Evolutionary conservation across 2,797 vertebrate genomes (phyloP).

Genomic region (Sebastes kiyomatsui): DNA sequence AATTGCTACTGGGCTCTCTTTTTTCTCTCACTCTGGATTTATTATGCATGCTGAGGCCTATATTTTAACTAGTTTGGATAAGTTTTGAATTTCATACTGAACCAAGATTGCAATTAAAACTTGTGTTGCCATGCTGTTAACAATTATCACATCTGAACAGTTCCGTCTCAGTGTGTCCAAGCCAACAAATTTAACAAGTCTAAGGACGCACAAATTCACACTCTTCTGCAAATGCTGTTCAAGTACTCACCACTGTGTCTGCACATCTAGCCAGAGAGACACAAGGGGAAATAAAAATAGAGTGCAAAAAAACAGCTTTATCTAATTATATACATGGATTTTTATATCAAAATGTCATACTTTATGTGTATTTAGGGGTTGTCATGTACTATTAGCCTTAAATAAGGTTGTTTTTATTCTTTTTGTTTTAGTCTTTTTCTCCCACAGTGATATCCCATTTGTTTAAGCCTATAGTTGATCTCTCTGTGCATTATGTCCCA

Average conservation of each 20-base stretch:
- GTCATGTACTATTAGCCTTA: not conserved
- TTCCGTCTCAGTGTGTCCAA: conserved; percentile 24
- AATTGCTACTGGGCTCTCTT: conserved; percentile 19
- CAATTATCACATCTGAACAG: conserved; percentile 46
- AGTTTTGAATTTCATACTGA: conserved; percentile 38
- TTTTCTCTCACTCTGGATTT: conserved; percentile 21
- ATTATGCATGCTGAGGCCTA: conserved; percentile 56
- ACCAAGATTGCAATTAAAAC: conserved; percentile 50
- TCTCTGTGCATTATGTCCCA: not conserved
- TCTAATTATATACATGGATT: not conserved
- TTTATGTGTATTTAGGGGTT: not conserved
- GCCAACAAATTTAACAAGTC: conserved; percentile 4
- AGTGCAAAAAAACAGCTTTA: not conserved
- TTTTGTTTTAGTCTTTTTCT: not conserved
- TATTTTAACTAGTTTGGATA: conserved; percentile 33
- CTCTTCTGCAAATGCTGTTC: not conserved
- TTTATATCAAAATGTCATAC: not conserved
- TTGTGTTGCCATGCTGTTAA: conserved; percentile 31
- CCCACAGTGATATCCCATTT: not conserved
- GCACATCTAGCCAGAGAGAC: not conserved
- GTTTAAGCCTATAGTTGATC: conserved; percentile 9
- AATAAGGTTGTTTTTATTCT: not conserved
- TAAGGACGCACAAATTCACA: not conserved
- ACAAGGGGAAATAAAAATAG: no score
- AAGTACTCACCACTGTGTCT: not conserved